A percentile compares a stretch with the other conserved stretches of the same genome.
Evolutionary conservation across 2,797 vertebrate genomes (phyloP).

Genomic region (Pteropus rufus): DNA sequence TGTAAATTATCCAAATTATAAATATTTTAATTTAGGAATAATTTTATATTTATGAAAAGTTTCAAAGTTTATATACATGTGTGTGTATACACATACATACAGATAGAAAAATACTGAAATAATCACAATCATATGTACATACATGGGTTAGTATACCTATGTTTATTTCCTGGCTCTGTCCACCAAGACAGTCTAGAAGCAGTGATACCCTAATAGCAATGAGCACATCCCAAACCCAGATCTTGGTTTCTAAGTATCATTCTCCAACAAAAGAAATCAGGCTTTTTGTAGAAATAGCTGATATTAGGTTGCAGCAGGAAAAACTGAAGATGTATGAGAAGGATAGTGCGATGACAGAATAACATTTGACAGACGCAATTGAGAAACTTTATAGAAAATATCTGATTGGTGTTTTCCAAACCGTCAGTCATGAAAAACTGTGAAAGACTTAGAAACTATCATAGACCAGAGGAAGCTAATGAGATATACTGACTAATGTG

Average conservation of each 20-base stretch:
- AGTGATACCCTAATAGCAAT: not conserved
- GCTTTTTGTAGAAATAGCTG: not conserved
- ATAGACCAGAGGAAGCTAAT: not conserved
- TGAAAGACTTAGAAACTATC: not conserved
- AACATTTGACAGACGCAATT: not conserved
- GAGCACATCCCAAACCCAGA: not conserved
- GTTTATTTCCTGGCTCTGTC: not conserved
- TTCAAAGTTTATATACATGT: not conserved
- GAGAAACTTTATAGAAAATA: not conserved
- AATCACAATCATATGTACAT: not conserved
- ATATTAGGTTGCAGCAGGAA: not conserved
- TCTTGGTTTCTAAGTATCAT: not conserved
- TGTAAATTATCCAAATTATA: not conserved
- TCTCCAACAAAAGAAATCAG: not conserved
- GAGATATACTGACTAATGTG: not conserved
- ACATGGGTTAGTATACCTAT: not conserved
- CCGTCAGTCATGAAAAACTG: not conserved
- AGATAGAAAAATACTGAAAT: not conserved
- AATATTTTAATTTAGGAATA: not conserved
- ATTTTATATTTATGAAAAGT: not conserved
- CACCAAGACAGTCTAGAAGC: no score
- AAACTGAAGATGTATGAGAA: not conserved
- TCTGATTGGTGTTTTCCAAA: not conserved
- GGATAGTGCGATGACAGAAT: not conserved
- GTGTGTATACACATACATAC: not conserved